Conservation (phyloP, 2,113 vertebrate genomes). For the Crotalus helleri region DNA sequence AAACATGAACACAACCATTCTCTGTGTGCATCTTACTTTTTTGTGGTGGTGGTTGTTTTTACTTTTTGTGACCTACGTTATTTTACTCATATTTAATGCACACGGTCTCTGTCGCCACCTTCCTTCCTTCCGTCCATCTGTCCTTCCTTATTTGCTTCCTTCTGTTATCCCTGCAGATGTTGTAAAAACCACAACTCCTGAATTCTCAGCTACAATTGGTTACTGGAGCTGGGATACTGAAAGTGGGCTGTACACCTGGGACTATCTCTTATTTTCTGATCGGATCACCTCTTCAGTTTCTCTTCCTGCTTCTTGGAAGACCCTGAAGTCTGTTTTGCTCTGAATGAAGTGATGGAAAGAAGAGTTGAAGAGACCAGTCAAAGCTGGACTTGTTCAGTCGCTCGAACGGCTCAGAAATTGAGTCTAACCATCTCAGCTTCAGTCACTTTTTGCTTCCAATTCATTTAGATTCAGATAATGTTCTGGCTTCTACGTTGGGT, state of each 20-base stretch:
- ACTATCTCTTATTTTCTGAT: neutral
- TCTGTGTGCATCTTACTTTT: neutral
- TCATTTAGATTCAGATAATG: neutral
- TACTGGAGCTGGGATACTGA: neutral
- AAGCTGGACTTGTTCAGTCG: neutral
- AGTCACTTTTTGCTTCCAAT: neutral
- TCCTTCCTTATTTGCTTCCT: no score
- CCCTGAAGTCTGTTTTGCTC: neutral
- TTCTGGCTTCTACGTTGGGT: constrained; percentile 7
- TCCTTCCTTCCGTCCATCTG: neutral
- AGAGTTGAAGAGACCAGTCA: neutral
- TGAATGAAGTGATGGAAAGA: neutral
- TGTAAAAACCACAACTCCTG: no score
- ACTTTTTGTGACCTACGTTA: neutral
- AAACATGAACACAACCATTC: neutral
- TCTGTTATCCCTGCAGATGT: no score
- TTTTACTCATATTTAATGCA: neutral
- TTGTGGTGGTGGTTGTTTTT: neutral
- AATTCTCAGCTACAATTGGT: neutral
- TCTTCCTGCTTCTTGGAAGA: neutral
- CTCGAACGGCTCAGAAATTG: neutral
- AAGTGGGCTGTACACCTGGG: neutral
- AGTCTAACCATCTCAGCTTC: neutral
- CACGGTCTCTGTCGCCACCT: neutral
- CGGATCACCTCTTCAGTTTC: neutral